Percentiles rank a stretch among this genome's conserved stretches.
These are phyloP conservation scores for Collichthys lucidus DNA, from an alignment of 2,113 vertebrate genomes.

Conservation along the genomic window DNA sequence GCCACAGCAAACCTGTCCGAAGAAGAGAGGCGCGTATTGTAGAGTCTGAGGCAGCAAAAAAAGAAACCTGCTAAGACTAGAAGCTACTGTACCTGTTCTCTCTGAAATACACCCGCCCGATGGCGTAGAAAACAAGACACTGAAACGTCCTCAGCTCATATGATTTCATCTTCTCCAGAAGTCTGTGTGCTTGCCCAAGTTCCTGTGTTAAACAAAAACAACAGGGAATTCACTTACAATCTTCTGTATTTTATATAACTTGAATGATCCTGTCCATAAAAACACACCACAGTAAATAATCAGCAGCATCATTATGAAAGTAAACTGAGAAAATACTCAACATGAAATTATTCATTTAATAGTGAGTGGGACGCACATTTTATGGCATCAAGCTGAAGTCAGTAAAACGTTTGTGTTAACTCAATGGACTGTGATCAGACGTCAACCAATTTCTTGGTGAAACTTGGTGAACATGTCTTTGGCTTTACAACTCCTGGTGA, in stretches of 20 bases:
- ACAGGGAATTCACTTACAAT: background rate
- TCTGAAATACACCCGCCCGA: conserved; percentile 89
- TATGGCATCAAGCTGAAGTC: no score
- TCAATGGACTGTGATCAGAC: no score
- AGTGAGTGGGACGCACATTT: no score
- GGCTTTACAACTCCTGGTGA: no score
- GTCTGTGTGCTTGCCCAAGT: conserved; percentile 85
- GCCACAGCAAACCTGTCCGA: conserved; percentile 87
- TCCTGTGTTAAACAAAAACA: conserved; percentile 84
- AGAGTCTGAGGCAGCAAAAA: background rate
- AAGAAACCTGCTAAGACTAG: background rate
- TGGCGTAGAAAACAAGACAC: conserved; percentile 89
- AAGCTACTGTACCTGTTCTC: conserved; percentile 88
- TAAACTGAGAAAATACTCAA: no score
- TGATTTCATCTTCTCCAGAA: conserved; percentile 87
- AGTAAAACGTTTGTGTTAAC: no score
- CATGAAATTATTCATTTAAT: no score
- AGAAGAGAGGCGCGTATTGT: background rate
- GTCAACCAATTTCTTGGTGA: no score
- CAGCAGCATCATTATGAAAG: no score
- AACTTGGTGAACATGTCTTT: no score
- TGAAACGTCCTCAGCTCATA: conserved; percentile 86
- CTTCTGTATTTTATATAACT: background rate
- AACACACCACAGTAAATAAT: background rate
- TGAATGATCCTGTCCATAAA: background rate